Evolutionary conservation across 2,797 vertebrate genomes (phyloP).

Genomic region (Lithobates pipiens): DNA sequence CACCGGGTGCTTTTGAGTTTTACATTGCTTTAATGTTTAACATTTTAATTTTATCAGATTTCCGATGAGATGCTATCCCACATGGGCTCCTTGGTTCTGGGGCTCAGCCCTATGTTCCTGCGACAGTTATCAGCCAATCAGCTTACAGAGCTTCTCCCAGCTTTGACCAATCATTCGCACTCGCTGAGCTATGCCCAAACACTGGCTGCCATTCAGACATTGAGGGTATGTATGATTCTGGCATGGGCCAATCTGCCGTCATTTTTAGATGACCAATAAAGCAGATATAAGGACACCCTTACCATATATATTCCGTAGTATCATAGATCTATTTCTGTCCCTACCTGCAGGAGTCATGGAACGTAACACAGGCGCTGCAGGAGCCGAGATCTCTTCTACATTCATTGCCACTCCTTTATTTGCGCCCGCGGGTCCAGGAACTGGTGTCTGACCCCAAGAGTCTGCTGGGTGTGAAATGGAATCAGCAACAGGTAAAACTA

Average conservation of each 20-base stretch:
- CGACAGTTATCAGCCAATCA: constrained; percentile 46
- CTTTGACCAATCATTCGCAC: constrained; percentile 20
- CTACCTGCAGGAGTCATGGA: constrained; percentile 16
- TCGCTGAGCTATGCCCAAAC: constrained; percentile 24
- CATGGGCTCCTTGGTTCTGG: constrained; percentile 46
- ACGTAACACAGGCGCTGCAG: constrained; percentile 26
- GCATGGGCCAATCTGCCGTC: no score
- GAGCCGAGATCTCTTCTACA: constrained; percentile 22
- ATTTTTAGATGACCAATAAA: no score
- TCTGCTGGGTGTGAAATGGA: constrained; percentile 12
- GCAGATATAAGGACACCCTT: no score
- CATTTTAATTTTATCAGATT: background rate
- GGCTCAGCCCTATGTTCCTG: constrained; percentile 24
- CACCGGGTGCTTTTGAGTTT: no score
- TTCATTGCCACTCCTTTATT: constrained; percentile 37
- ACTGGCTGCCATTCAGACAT: constrained; percentile 14
- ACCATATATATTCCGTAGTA: background rate
- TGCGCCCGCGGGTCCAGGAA: constrained; percentile 12
- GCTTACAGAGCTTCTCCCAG: constrained; percentile 24
- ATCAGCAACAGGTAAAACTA: constrained; percentile 44
- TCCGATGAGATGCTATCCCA: background rate
- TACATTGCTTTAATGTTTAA: no score
- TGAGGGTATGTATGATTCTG: constrained; percentile 38
- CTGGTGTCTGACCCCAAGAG: constrained; percentile 21
- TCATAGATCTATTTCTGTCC: no score